Base-by-base conservation (phyloP, 2,113 vertebrate species). In the Monarcha castaneiventris region DNA sequence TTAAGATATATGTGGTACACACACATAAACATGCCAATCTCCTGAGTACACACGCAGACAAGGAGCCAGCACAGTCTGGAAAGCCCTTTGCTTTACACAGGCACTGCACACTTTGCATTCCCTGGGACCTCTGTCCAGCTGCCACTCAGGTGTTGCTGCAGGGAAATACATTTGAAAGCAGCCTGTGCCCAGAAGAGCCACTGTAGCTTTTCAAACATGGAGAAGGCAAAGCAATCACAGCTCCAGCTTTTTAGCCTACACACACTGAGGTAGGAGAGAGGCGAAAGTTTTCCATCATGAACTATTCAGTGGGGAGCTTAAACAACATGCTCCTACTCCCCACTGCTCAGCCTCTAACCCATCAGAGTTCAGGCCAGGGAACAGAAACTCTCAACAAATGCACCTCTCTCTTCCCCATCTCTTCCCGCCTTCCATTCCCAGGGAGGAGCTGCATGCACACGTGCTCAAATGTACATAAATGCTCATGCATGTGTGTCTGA, bases 131-230 rank as follows among this genome's bases (percentile, higher is more conserved):
- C 44, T 23, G 62, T 39, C 75, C 7, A 0, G 48, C 79, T 76
- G 72, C 62, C 58, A 18, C 58, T 52, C 0, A 0, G 43, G 22
- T n/a, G 22, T 8, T 21, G 4, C 39, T 62, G 81, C 49, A 14
- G 51, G n/a, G 3, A 1, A 62, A 21, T 1, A 16, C 0, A 0
- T 27, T 51, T 25, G 30, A 18, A 58, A 56, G 39, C 1, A 59
- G 32, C 44, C 11, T 62, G 61, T 55, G 39, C n/a, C 27, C 76
- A 68, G 3, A 90, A 5, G 43, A 81, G 83, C 29, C 46, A 12
- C 8, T 0, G 1, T 1, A 51, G 37, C 55, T 27, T 12, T 4
- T 33, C 22, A 39, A 51, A 35, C 37, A 14, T 1, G 14, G 37
- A 46, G 71, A 54, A 39, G 43, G 52, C 46, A 84, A 83, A 72